Percentiles rank a stretch among this genome's conserved stretches.
phyloP scores from a whole-genome alignment of 53 echinoderm and acorn worm genomes.

The Arbacia lixula region DNA sequence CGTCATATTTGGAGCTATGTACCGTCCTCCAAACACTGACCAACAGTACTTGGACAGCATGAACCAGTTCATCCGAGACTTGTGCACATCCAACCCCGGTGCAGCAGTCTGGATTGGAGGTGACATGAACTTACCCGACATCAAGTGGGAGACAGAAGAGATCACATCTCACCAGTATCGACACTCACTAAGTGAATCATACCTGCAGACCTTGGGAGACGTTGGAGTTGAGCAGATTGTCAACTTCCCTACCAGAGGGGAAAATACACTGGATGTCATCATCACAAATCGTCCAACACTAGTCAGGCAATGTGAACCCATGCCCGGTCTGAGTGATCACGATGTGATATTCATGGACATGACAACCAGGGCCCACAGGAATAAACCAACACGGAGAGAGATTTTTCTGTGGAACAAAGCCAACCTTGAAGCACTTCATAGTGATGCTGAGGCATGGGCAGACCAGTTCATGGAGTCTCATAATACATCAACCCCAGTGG shows the following conservation, averaged over 20 bases:
- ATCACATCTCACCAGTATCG: slow-evolving; percentile 16
- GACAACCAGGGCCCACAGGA: slow-evolving; percentile 29
- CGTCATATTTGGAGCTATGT: slow-evolving; percentile 36
- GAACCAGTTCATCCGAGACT: slow-evolving; percentile 1
- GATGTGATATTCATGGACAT: slow-evolving; percentile 36
- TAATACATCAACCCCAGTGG: slow-evolving; percentile 8
- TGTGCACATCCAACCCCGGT: background rate
- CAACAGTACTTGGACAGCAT: slow-evolving; percentile 31
- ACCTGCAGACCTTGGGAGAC: slow-evolving; percentile 18
- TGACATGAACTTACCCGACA: slow-evolving; percentile 53
- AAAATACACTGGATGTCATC: slow-evolving; percentile 53
- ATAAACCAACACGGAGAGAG: slow-evolving; percentile 30
- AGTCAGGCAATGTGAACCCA: background rate
- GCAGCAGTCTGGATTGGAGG: slow-evolving; percentile 36
- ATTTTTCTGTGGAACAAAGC: slow-evolving; percentile 46
- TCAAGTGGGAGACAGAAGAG: slow-evolving; percentile 44
- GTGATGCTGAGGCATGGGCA: no score
- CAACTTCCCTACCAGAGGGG: slow-evolving; percentile 46
- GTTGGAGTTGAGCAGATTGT: slow-evolving; percentile 49
- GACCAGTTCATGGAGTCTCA: no score
- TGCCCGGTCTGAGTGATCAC: slow-evolving; percentile 46
- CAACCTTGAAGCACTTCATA: slow-evolving; percentile 25
- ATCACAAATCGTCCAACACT: slow-evolving; percentile 39
- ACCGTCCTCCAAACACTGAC: slow-evolving; percentile 50
- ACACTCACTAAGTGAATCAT: slow-evolving; percentile 8